Percentiles rank a stretch among this genome's conserved stretches.
phyloP scores from a whole-genome alignment of 1,140 invertebrate species.

The Atta cephalotes region DNA sequence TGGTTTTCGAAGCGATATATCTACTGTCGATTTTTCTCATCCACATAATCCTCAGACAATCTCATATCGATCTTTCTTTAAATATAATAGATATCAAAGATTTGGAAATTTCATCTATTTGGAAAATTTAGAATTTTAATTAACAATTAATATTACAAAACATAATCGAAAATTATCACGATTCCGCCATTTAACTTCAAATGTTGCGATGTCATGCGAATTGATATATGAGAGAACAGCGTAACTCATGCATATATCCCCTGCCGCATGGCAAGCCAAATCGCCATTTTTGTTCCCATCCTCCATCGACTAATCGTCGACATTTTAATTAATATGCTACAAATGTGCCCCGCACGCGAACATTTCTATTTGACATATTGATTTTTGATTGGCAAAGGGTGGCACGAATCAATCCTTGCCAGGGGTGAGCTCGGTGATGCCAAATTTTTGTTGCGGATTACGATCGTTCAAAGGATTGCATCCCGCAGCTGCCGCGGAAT shows the following conservation, averaged over 20 bases:
- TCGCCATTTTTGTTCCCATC: slow-evolving; percentile 57
- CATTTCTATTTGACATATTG: slow-evolving; percentile 61
- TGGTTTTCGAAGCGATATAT: background rate
- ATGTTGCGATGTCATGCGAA: slow-evolving; percentile 42
- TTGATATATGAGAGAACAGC: slow-evolving; percentile 36
- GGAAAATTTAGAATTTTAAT: slow-evolving; percentile 11
- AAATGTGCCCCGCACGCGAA: slow-evolving; percentile 55
- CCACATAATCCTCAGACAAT: background rate
- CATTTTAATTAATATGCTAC: slow-evolving; percentile 73
- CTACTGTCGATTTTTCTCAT: background rate
- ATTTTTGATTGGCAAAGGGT: slow-evolving; percentile 64
- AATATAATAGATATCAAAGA: background rate
- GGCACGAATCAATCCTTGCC: slow-evolving; percentile 40
- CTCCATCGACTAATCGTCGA: slow-evolving; percentile 59
- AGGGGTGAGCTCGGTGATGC: slow-evolving; percentile 28
- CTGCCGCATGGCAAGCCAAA: slow-evolving; percentile 34
- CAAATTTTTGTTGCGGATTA: slow-evolving; percentile 14
- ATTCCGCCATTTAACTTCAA: slow-evolving; percentile 32
- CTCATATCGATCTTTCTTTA: background rate
- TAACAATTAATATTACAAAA: background rate
- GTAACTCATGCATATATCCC: slow-evolving; percentile 46
- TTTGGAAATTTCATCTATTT: background rate
- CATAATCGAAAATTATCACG: slow-evolving; percentile 8
- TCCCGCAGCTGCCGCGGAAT: slow-evolving; percentile 51
- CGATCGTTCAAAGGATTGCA: slow-evolving; percentile 47